These are phyloP conservation scores for Rhabdomys pumilio DNA, from an alignment of 2,797 vertebrate genomes.

Conservation along the genomic window DNA sequence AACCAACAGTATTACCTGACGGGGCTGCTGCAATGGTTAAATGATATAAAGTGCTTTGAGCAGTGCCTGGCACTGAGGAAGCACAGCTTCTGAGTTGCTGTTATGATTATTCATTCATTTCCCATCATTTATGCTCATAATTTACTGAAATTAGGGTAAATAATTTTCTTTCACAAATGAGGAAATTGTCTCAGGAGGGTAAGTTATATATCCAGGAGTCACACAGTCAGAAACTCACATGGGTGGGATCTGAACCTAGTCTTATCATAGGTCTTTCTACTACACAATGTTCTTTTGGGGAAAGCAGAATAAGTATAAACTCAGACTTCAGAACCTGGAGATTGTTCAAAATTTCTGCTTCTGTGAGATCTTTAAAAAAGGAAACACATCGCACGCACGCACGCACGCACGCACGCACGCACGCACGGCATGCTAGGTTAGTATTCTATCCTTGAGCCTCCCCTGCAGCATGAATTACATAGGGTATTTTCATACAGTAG, in stretches of 20 bases:
- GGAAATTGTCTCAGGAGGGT: background rate
- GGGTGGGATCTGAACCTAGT: background rate
- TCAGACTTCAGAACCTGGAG: slow-evolving; percentile 11
- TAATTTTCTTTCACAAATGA: slow-evolving; percentile 15
- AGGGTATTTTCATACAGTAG: slow-evolving; percentile 2
- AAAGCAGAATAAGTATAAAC: slow-evolving; percentile 57
- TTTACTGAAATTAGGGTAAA: background rate
- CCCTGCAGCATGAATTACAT: background rate
- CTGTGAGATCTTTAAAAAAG: slow-evolving; percentile 29
- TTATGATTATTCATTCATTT: background rate
- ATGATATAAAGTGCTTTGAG: slow-evolving; percentile 17
- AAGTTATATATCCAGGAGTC: background rate
- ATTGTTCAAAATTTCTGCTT: slow-evolving; percentile 35
- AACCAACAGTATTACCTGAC: background rate
- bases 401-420: background rate
- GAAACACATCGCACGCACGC: background rate
- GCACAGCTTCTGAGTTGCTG: background rate
- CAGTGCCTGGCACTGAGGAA: background rate
- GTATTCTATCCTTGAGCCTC: background rate
- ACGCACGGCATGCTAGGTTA: background rate
- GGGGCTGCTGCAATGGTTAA: background rate
- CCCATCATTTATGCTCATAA: background rate
- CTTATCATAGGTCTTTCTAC: slow-evolving; percentile 29
- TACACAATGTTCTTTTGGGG: slow-evolving; percentile 45
- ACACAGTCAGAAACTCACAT: background rate